Evolutionary conservation across 1,140 invertebrate genomes (phyloP).

Genomic region (Belonocnema kinseyi): DNA sequence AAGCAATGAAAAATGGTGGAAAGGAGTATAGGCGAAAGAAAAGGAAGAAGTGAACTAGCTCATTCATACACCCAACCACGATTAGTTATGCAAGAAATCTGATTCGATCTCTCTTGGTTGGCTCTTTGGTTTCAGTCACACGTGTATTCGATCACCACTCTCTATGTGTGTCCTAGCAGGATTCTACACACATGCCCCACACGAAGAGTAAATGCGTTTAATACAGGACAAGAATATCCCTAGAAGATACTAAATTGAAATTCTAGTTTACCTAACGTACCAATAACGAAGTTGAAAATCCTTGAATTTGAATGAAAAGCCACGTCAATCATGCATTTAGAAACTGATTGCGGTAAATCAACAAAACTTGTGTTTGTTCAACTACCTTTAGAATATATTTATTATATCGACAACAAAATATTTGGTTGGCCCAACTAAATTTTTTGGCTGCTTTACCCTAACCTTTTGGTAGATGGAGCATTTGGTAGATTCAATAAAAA

Average conservation of each 20-base stretch:
- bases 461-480: too few species aligned
- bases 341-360: too few species aligned
- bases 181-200: background rate
- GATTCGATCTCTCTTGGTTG: constrained; percentile 53
- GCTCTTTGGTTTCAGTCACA: constrained; percentile 32
- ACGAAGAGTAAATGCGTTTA: background rate
- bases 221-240: background rate
- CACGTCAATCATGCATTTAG: background rate
- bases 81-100: constrained; percentile 65
- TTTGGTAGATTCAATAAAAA: too few species aligned
- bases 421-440: too few species aligned
- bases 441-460: too few species aligned
- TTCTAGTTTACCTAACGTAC: background rate
- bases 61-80: constrained; percentile 47
- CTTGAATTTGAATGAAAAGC: background rate
- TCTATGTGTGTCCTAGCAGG: background rate
- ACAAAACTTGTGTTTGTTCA: too few species aligned
- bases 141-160: constrained; percentile 21
- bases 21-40: constrained; percentile 41
- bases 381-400: too few species aligned
- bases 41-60: constrained; percentile 44
- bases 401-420: too few species aligned
- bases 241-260: constrained; percentile 21
- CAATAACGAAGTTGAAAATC: background rate
- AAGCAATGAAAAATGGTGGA: background rate